These are phyloP conservation scores for Pseudopodoces humilis DNA, from an alignment of 2,113 vertebrate genomes.

Conservation along the genomic window DNA sequence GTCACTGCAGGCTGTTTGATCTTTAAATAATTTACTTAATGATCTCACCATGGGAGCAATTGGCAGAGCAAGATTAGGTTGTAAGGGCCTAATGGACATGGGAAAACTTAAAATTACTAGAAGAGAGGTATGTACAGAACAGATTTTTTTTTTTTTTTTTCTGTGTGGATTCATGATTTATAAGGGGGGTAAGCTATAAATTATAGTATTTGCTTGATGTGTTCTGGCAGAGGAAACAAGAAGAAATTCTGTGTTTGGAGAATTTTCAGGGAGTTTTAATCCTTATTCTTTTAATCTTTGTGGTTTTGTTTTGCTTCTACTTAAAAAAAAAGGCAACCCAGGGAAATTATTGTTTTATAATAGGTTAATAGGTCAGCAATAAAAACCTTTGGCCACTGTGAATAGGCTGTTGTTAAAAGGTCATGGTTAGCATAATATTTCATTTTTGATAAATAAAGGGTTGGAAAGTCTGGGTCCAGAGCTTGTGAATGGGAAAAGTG, in stretches of 20 bases:
- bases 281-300: slow-evolving; percentile 29
- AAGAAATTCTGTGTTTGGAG: not conserved
- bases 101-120: slow-evolving; percentile 86
- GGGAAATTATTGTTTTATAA: slow-evolving; percentile 62
- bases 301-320: slow-evolving; percentile 2
- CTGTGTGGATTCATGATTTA: slow-evolving; percentile 56
- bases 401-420: slow-evolving; percentile 54
- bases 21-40: slow-evolving; percentile 99
- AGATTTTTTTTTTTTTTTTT: slow-evolving; percentile 46
- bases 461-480: slow-evolving; percentile 26
- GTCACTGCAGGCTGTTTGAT: slow-evolving; percentile 99
- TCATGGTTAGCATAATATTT: slow-evolving; percentile 48
- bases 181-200: slow-evolving; percentile 16
- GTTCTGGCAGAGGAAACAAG: slow-evolving; percentile 36
- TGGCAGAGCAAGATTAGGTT: slow-evolving; percentile 96
- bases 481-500: slow-evolving; percentile 32
- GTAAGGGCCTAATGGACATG: slow-evolving; percentile 97
- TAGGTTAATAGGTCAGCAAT: slow-evolving; percentile 56
- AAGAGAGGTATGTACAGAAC: slow-evolving; percentile 71
- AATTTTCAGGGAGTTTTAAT: slow-evolving; percentile 24
- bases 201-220: slow-evolving; percentile 33
- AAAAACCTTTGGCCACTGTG: slow-evolving; percentile 41
- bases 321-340: not conserved
- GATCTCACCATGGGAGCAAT: slow-evolving; percentile 99
- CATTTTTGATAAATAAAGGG: slow-evolving; percentile 58